Percentiles rank a stretch among this genome's conserved stretches.
phyloP scores from a whole-genome alignment of 2,797 vertebrate genomes.

The Craterocephalus amniculus region DNA sequence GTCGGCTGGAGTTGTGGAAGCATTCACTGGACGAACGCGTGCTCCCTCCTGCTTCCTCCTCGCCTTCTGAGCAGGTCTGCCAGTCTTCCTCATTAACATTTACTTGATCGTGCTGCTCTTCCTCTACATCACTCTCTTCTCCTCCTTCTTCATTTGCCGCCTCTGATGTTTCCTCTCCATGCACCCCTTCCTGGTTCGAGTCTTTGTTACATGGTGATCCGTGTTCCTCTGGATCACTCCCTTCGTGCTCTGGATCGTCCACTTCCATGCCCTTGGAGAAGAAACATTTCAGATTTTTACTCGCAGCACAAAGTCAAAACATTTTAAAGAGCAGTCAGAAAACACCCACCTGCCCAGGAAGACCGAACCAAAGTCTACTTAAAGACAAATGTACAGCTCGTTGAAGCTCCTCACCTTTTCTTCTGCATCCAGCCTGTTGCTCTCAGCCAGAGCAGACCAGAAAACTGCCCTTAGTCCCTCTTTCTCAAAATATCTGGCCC shows the following conservation, averaged over 20 bases:
- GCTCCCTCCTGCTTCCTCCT: constrained; percentile 49
- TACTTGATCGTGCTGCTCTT: constrained; percentile 73
- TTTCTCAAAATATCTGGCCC: constrained; percentile 90
- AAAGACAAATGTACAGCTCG: background rate
- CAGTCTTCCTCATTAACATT: constrained; percentile 78
- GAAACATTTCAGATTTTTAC: constrained; percentile 12
- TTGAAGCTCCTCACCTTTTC: constrained; percentile 81
- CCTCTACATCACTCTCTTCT: constrained; percentile 66
- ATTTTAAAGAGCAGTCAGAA: background rate
- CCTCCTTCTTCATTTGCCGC: constrained; percentile 49
- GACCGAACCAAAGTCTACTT: background rate
- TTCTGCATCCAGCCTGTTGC: constrained; percentile 77
- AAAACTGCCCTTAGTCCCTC: constrained; percentile 91
- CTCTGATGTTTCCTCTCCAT: constrained; percentile 38
- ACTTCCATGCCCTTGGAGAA: constrained; percentile 77
- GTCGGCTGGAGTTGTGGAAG: constrained; percentile 86
- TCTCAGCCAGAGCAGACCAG: constrained; percentile 94
- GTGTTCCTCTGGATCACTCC: constrained; percentile 72
- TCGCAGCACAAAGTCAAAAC: background rate
- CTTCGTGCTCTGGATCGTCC: constrained; percentile 50
- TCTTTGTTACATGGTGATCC: constrained; percentile 37
- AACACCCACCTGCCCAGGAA: background rate
- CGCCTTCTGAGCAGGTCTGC: constrained; percentile 82
- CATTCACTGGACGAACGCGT: constrained; percentile 32
- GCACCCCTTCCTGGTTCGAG: background rate